phyloP scores from a whole-genome alignment of 2,797 vertebrate species.

The Propithecus deckenii region DNA sequence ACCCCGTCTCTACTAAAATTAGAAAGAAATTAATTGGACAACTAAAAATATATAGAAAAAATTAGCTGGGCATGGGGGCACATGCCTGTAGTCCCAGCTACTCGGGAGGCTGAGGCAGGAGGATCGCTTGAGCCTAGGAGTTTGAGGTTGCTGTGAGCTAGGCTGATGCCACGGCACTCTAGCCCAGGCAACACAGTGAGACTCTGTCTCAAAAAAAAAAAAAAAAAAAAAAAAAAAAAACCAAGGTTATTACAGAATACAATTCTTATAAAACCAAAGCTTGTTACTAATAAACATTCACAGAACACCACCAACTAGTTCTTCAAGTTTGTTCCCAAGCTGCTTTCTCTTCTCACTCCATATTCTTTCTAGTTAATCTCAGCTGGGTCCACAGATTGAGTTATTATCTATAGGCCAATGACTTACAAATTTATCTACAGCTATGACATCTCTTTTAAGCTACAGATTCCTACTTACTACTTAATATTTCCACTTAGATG shows the following conservation, averaged over 20 bases:
- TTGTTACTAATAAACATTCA: neutral
- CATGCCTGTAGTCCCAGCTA: no score
- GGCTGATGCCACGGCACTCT: no score
- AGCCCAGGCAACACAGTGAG: no score
- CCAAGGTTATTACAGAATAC: conserved; percentile 7
- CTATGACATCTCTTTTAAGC: neutral
- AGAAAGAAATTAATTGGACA: no score
- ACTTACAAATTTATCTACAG: neutral
- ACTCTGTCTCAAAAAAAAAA: no score
- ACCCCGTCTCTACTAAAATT: no score
- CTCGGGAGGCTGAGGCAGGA: no score
- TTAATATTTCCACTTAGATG: neutral
- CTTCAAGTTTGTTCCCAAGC: neutral
- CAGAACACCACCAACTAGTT: neutral
- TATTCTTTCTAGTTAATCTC: neutral
- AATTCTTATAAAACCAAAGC: neutral
- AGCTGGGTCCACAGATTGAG: neutral
- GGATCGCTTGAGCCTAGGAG: no score
- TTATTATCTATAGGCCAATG: neutral
- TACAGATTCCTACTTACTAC: neutral
- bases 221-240: no score
- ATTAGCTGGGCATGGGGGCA: no score
- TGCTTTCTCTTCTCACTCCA: neutral
- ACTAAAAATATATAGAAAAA: no score
- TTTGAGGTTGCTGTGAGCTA: no score